Base-by-base conservation (phyloP, 1,140 invertebrate species). In the Trypoxylus dichotomus region DNA sequence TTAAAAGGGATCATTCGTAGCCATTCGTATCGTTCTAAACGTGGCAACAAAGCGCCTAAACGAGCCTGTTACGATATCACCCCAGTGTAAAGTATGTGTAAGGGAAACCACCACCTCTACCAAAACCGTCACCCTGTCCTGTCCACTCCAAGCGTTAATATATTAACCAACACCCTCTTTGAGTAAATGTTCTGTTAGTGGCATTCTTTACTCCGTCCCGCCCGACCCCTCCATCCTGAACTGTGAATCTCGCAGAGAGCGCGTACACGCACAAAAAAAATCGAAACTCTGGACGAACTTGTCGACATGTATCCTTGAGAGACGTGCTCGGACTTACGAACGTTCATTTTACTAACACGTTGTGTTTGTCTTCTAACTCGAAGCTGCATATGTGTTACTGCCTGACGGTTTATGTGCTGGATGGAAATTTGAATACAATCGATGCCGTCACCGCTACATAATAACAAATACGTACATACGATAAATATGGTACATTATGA, bases 141-240 rank as follows among this genome's bases (percentile, higher is more conserved):
- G 60, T 63, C 60, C 60, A 63, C 60, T 63, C 60, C 60, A 63
- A 63, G 60, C 60, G 60, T 63, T 63, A 63, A 63, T 63, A 63
- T 63, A 63, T 63, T 63, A 63, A 63, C 60, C 60, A 63, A 25
- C 60, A 27, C 60, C 60, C 60, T 63, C 60, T 24, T 63, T 13
- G 60, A 63, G 25, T 27, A 27, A 63, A 63, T 11, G 60, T 63
- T 63, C 60, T 63, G 60, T 21, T 63, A 63, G 60, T 63, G 60
- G 60, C 60, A 63, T 63, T 63, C 60, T 24, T 63, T 27, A 2
- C 21, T 24, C 19, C 60, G 21, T 19, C 60, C 6, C 19, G 2
- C n/a, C 13, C 19, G 19, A 19, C 21, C 24, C 21, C n/a, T 8
- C 60, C 1, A 5, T 63, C 21, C 21, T 19, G 0, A 3, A 3